Evolutionary conservation across 2,113 vertebrate species (phyloP).

Genomic region (Alectura lathami): DNA sequence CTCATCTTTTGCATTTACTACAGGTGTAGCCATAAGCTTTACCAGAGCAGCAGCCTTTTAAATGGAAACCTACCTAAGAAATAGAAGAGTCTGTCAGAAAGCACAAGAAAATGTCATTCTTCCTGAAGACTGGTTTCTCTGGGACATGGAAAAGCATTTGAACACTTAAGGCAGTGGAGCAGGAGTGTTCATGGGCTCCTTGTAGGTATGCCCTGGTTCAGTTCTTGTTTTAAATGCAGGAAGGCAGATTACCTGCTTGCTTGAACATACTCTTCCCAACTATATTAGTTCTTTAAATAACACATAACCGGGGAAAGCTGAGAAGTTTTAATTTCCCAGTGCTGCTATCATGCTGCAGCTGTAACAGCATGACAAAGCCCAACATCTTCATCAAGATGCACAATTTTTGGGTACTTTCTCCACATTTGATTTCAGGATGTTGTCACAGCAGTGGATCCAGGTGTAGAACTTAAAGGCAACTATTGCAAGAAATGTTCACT

Average conservation of each 20-base stretch:
- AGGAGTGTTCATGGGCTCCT: neutral
- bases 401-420: conserved; percentile 8
- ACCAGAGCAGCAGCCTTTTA: neutral
- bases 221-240: neutral
- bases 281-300: conserved; percentile 32
- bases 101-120: neutral
- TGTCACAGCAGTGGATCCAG: neutral
- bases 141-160: neutral
- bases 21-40: neutral
- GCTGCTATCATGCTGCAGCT: conserved; percentile 63
- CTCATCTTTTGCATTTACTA: neutral
- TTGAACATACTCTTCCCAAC: conserved; percentile 20
- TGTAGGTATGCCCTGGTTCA: conserved; percentile 9
- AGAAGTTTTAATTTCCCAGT: conserved; percentile 74
- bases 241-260: conserved; percentile 17
- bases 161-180: neutral
- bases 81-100: neutral
- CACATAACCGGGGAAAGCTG: conserved; percentile 38
- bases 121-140: neutral
- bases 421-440: neutral
- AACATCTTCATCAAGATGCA: neutral
- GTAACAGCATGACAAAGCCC: conserved; percentile 15
- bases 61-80: neutral
- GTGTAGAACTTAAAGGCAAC: neutral
- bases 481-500: neutral